Evolutionary conservation across 2,797 vertebrate genomes (phyloP), one percentile per base, ranked within the genome.

Genomic region (Malacoctenus gilli): DNA sequence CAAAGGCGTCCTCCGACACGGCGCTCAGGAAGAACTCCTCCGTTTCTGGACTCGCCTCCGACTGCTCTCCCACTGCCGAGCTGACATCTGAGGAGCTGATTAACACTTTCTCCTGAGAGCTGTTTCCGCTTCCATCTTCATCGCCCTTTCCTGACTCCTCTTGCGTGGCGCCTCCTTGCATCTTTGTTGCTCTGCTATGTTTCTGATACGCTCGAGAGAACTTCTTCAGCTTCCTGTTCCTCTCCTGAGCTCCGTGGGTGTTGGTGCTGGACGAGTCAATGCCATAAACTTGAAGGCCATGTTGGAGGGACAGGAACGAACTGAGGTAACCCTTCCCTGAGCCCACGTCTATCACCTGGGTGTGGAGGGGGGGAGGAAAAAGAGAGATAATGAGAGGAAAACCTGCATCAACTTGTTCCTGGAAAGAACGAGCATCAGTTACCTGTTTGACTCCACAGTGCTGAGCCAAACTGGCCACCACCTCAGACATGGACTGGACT

Each of bases 321-420:
- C 96, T 96, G 72, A 99, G 83, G 79, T 98, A 99, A 55, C 97
- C 97, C 89, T 99, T 99, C 43, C 97, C 97, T 15, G 96, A 98
- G 55, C 97, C 97, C 51, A 99, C 84, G 20, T 99, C 97, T 71
- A 99, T 94, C 22, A 99, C 93, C 97, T 98, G 83, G 30, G 53
- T 6, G 41, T n/a, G 13, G 41, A n/a, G 38, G 22, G 12, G 38
- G 1, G 0, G 2, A 66, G 31, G 15, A 28, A 28, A 28, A 28
- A 28, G 9, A 28, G 25, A 28, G 25, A 28, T 28, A 6, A 28
- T 28, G 25, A 28, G 25, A 28, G 4, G 2, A 28, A 28, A 28
- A 28, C 25, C 25, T 28, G 25, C 25, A 9, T 4, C 2, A 9
- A 28, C 25, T 6, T 28, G n/a, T n/a, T n/a, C n/a, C n/a, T n/a